Conservation (phyloP, 2,797 vertebrate genomes). For the Myotis vivesi region DNA sequence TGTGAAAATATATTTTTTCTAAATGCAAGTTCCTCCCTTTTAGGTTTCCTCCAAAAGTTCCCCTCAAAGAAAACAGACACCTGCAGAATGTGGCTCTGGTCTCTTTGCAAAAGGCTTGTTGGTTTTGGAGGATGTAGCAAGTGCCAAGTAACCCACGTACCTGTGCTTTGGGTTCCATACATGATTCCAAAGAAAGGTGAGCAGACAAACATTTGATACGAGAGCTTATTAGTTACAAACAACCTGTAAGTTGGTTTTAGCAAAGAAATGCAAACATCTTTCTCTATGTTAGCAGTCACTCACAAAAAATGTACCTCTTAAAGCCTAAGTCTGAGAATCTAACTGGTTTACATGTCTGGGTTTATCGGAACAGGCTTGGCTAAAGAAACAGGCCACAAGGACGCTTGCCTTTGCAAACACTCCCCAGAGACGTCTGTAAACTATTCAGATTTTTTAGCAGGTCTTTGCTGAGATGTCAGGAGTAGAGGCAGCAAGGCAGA, state of each 20-base stretch:
- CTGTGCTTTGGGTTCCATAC: neutral
- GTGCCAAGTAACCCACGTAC: neutral
- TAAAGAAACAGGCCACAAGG: neutral
- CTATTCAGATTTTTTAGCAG: neutral
- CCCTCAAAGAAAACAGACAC: slow-evolving; percentile 60
- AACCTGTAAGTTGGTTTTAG: slow-evolving; percentile 14
- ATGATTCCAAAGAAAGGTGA: neutral
- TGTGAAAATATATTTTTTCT: slow-evolving; percentile 76
- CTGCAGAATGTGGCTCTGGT: slow-evolving; percentile 62
- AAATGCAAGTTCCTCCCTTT: slow-evolving; percentile 64
- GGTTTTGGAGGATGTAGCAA: neutral
- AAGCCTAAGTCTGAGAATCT: slow-evolving; percentile 31
- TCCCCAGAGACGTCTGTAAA: neutral
- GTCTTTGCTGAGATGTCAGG: neutral
- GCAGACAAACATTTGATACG: slow-evolving; percentile 33
- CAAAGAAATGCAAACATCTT: slow-evolving; percentile 8
- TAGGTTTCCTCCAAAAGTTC: slow-evolving; percentile 67
- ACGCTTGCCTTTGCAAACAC: neutral
- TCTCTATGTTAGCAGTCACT: neutral
- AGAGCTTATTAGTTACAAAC: slow-evolving; percentile 52
- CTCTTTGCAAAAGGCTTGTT: slow-evolving; percentile 22
- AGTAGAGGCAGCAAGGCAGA: neutral
- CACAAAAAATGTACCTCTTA: neutral
- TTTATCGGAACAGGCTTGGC: slow-evolving; percentile 8
- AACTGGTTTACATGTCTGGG: neutral